Conservation (phyloP, 2,113 vertebrate species). For the Elaphurus davidianus region DNA sequence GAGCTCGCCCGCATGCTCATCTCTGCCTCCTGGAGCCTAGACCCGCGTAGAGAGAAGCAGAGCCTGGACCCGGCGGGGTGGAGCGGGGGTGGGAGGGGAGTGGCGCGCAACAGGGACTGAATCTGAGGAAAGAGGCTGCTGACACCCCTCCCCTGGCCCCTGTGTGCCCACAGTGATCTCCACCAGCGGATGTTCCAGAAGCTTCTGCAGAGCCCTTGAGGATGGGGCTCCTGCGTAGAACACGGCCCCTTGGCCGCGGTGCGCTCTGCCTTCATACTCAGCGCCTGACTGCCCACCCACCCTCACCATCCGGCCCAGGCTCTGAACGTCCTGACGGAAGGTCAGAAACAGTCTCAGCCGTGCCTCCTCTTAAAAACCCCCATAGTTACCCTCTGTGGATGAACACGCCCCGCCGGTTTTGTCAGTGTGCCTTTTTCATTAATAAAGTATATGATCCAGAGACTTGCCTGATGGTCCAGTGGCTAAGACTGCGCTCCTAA, state of each 20-base stretch:
- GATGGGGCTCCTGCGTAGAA: neutral
- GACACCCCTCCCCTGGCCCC: neutral
- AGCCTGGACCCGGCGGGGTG: accelerated
- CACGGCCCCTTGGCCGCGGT: accelerated
- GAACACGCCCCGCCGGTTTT: accelerated
- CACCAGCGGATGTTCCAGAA: neutral
- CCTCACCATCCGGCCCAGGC: accelerated
- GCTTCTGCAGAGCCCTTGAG: neutral
- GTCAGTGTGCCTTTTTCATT: neutral
- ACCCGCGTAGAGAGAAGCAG: accelerated
- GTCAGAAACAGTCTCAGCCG: neutral
- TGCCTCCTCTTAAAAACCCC: neutral
- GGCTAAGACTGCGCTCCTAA: neutral
- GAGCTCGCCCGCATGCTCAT: accelerated
- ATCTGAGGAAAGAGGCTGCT: neutral
- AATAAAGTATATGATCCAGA: neutral
- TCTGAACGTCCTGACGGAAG: neutral
- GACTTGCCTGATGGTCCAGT: neutral
- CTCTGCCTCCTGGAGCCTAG: neutral
- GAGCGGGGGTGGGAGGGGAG: accelerated
- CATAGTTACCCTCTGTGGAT: neutral
- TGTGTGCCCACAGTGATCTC: neutral
- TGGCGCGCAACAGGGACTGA: neutral
- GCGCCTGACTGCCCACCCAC: neutral
- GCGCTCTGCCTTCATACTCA: neutral